Base-by-base conservation (phyloP, 2,113 vertebrate genomes). In the Misgurnus anguillicaudatus region DNA sequence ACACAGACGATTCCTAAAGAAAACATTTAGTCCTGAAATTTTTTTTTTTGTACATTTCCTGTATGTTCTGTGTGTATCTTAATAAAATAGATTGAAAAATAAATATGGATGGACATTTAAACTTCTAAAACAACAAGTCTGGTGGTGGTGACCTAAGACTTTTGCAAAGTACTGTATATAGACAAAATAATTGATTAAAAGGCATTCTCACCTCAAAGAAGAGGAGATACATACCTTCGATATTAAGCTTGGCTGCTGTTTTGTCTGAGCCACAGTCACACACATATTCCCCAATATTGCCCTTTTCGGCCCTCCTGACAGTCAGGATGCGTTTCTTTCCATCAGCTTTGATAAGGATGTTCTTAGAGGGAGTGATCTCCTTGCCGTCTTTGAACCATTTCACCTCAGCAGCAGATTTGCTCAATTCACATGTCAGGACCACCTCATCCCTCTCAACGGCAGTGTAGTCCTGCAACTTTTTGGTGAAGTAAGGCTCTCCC, bases 221-320 rank as follows among this genome's bases (percentile, higher is more conserved):
- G 14, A 19, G 8, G 6, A 19, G 77, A 47, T 64, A n/a, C 71
- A 88, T 87, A 98, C 98, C 98, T 90, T 99, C 98, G 84, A 98
- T 98, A 90, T 94, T 92, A 21, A 99, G 94, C 42, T 94, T 93
- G 38, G 94, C 96, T 10, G 93, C 92, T 71, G 97, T 99, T 89
- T 96, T 94, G 88, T 99, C 98, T 38, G 96, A 96, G 41, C 93
- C 94, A 80, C 98, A 99, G 90, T 98, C 95, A 83, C 98, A 99
- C 58, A 93, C 94, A 67, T 96, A 99, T 67, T 93, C 86, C 0
- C 96, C 97, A 41, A 93, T 94, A 83, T 94, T 91, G 65, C 87
- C 87, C 87, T 96, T 96, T 24, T 92, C 90, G 16, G 95, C 94
- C 86, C 93, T 97, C 90, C 94, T 98, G 66, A 99, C 91, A 80